phyloP scores from a whole-genome alignment of 2,113 vertebrate genomes.

The Strigops habroptila region DNA sequence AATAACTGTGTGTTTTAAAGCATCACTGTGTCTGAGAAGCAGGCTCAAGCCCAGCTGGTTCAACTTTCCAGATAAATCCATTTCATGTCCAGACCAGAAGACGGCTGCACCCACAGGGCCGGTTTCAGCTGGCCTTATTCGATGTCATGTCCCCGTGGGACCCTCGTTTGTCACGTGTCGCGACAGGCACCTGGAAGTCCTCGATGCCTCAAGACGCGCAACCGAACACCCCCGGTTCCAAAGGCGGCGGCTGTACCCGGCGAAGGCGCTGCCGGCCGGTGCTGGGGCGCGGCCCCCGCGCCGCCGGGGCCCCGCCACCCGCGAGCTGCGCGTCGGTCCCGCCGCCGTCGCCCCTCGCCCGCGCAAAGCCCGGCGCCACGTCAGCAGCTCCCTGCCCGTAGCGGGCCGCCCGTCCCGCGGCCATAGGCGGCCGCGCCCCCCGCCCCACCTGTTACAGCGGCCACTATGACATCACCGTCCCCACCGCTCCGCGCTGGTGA shows the following conservation, averaged over 20 bases:
- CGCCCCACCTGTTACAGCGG: background rate
- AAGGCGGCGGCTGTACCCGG: fast-evolving
- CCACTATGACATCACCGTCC: too few species aligned
- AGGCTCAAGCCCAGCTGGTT: background rate
- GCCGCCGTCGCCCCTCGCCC: background rate
- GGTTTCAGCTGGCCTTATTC: fast-evolving
- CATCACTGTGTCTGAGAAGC: fast-evolving
- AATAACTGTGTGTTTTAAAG: background rate
- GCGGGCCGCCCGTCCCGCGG: too few species aligned
- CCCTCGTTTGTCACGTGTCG: fast-evolving
- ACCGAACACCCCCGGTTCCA: fast-evolving
- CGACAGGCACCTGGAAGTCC: fast-evolving
- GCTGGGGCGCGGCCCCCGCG: too few species aligned
- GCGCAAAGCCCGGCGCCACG: too few species aligned
- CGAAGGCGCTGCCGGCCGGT: fast-evolving
- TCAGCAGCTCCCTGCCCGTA: too few species aligned
- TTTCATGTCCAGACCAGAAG: fast-evolving
- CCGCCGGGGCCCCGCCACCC: too few species aligned
- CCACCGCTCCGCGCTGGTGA: background rate
- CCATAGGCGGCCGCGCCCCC: too few species aligned
- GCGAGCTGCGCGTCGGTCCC: too few species aligned
- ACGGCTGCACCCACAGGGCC: fast-evolving
- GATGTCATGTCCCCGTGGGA: fast-evolving
- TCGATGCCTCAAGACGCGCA: fast-evolving
- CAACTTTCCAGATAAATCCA: background rate